Conservation (phyloP, 30 jellyfish, hydroid and myxozoan species). For the Nemopilema nomurai region DNA sequence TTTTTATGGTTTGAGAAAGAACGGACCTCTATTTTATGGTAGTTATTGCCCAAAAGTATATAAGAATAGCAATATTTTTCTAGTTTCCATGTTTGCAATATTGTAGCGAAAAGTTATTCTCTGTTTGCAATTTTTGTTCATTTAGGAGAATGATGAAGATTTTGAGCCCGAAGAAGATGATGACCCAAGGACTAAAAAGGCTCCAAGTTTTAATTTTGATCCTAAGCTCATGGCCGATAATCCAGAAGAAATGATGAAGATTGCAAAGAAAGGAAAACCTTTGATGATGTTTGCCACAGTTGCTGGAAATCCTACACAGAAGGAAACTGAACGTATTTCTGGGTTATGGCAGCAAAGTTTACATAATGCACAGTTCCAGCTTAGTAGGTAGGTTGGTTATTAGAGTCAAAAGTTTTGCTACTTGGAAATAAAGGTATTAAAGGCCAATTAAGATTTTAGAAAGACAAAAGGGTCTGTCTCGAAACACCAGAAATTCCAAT, state of each 20-base stretch:
- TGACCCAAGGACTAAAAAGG: conserved; percentile 62
- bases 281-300: conserved; percentile 90
- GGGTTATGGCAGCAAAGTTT: conserved; percentile 91
- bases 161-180: conserved; percentile 79
- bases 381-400: conserved; percentile 62
- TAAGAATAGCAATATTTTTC: too few relatives aligned
- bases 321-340: conserved; percentile 69
- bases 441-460: too few relatives aligned
- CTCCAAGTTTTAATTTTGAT: conserved; percentile 60
- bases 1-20: too few relatives aligned
- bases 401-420: too few relatives aligned
- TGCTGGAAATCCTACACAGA: conserved; percentile 85
- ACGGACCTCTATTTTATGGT: too few relatives aligned
- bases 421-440: too few relatives aligned
- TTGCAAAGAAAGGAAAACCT: conserved; percentile 91
- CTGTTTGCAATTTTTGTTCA: not conserved
- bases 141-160: conserved; percentile 91
- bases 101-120: too few relatives aligned
- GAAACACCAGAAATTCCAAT: too few relatives aligned
- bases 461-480: too few relatives aligned
- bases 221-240: conserved; percentile 52
- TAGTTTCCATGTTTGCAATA: too few relatives aligned
- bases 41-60: too few relatives aligned
- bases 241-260: conserved; percentile 76
- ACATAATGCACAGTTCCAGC: conserved; percentile 82